Percentiles rank a stretch among this genome's conserved stretches.
Evolutionary conservation across 2,113 vertebrate genomes (phyloP).

Genomic region (Hippocampus abdominalis): DNA sequence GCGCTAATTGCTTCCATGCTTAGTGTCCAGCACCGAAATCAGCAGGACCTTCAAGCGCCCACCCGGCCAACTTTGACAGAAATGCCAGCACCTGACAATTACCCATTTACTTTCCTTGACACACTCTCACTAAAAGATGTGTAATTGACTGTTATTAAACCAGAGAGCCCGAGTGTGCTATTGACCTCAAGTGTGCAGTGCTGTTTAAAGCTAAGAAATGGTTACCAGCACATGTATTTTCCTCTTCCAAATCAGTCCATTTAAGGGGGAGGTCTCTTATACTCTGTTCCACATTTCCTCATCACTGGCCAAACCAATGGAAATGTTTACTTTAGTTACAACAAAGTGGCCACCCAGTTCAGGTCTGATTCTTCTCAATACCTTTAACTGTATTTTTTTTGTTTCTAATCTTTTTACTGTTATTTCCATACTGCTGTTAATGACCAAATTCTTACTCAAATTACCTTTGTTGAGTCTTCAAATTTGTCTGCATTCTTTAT

Average conservation of each 20-base stretch:
- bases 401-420: background rate
- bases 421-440: background rate
- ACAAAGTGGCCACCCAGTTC: background rate
- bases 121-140: conserved; percentile 15
- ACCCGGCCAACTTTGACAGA: conserved; percentile 25
- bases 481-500: background rate
- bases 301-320: background rate
- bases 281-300: background rate
- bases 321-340: background rate
- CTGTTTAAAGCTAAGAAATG: background rate
- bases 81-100: conserved; percentile 28
- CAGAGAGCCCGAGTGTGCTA: background rate
- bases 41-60: conserved; percentile 5
- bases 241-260: background rate
- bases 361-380: background rate
- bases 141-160: conserved; percentile 14
- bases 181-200: background rate
- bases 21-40: conserved; percentile 7
- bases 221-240: background rate
- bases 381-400: background rate
- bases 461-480: background rate
- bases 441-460: too few species aligned
- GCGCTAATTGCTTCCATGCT: conserved; percentile 19
- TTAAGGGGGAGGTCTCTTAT: background rate
- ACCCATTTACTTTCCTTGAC: conserved; percentile 28